These are phyloP conservation scores for Automeris io DNA, from an alignment of 2,888 invertebrate genomes.

Conservation along the genomic window DNA sequence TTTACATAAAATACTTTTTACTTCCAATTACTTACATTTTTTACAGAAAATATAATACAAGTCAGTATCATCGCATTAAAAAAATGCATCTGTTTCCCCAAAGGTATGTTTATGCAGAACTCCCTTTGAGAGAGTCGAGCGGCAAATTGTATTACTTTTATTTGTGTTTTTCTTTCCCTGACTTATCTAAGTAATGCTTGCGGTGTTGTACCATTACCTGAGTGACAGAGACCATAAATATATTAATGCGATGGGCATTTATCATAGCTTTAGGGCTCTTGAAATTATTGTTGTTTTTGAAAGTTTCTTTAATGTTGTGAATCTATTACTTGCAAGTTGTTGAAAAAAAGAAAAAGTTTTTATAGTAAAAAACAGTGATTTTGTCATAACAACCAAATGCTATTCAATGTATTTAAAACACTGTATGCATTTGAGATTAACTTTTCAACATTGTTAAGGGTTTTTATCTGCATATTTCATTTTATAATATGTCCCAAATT, in stretches of 20 bases:
- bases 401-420: no score
- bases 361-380: no score
- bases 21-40: not conserved
- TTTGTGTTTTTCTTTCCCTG: slow-evolving; percentile 51
- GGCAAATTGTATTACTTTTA: slow-evolving; percentile 53
- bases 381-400: no score
- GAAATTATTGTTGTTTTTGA: slow-evolving; percentile 34
- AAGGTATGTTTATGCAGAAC: slow-evolving; percentile 51
- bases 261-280: slow-evolving; percentile 37
- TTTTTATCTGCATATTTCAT: no score
- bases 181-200: slow-evolving; percentile 52
- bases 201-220: slow-evolving; percentile 74
- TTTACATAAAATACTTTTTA: not conserved
- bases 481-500: no score
- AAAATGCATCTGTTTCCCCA: slow-evolving; percentile 33
- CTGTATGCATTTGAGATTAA: no score
- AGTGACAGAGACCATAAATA: slow-evolving; percentile 68
- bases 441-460: no score
- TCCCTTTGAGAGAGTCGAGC: slow-evolving; percentile 31
- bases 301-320: slow-evolving; percentile 13
- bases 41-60: slow-evolving; percentile 13
- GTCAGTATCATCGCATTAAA: slow-evolving; percentile 16
- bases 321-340: no score
- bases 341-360: no score
- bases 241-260: slow-evolving; percentile 58